Base-by-base conservation (phyloP, 2,888 invertebrate genomes). In the Frankliniella fusca region DNA sequence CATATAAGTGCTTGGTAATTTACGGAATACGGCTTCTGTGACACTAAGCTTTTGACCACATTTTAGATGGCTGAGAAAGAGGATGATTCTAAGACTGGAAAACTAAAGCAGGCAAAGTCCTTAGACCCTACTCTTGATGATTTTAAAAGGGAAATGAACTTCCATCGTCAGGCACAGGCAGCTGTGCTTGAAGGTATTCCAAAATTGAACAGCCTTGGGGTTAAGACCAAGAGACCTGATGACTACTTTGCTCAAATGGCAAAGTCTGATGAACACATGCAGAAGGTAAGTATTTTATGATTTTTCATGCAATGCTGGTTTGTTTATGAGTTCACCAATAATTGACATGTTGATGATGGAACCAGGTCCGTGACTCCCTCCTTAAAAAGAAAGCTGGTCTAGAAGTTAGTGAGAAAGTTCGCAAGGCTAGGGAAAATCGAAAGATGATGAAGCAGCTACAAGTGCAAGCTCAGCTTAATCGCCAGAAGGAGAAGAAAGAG, bases 201-300 rank as follows among this genome's bases (percentile, higher is more conserved):
- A 80, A 91, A 91, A 85, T 89, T 99, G 12, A 94, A 95, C 83
- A 91, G 92, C 70, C 87, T 95, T 9, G 93, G 93, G 28, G 89
- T 98, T 80, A 90, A 92, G 0, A 97, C 97, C 0, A 94, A 92
- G 86, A 91, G 95, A 88, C 99, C 99, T 0, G 95, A 96, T 82
- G 99, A 99, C 88, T 99, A 97, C 88, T 99, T 98, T 89, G 99
- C 99, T 0, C 97, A 99, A 90, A 99, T 99, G 99, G 97, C 97
- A 0, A 99, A 99, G 88, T 91, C 95, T 20, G 99, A 99, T 89
- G 93, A 92, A 54, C 99, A 99, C 86, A 99, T 99, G 99, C 97
- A 97, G 86, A 98, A 97, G 89, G 91, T 91, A 84, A 84, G 85
- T 12, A 27, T 61, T 61, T 61, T 61, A 61, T 61, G 61, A 12